Evolutionary conservation across 2,797 vertebrate genomes (phyloP).

Genomic region (Poliocrania exsul): DNA sequence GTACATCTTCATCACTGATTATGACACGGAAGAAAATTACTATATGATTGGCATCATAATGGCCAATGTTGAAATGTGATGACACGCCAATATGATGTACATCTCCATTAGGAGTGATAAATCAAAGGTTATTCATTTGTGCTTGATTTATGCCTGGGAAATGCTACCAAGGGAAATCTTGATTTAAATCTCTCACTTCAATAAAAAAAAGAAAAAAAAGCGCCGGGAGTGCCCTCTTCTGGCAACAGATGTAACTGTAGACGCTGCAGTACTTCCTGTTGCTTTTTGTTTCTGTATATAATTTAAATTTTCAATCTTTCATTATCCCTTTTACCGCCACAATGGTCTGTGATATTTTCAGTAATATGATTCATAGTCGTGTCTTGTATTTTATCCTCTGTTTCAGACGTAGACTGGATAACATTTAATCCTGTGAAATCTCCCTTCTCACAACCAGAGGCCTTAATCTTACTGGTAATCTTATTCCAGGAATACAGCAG

Average conservation of each 20-base stretch:
- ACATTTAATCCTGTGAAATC: slow-evolving; percentile 51
- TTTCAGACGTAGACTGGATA: slow-evolving; percentile 18
- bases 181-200: slow-evolving; percentile 44
- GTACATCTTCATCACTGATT: slow-evolving; percentile 67
- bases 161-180: slow-evolving; percentile 68
- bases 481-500: slow-evolving; percentile 27
- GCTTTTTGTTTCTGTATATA: neutral
- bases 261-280: neutral
- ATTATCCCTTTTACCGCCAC: neutral
- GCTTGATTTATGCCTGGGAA: slow-evolving; percentile 71
- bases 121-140: slow-evolving; percentile 76
- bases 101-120: slow-evolving; percentile 75
- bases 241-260: slow-evolving; percentile 17
- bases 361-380: neutral
- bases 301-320: neutral
- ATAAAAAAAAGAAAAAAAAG: neutral
- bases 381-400: slow-evolving; percentile 7
- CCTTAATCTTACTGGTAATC: slow-evolving; percentile 52
- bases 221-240: slow-evolving; percentile 54
- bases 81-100: slow-evolving; percentile 74
- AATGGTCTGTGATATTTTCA: neutral
- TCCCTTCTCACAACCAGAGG: slow-evolving; percentile 5
- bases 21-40: slow-evolving; percentile 67
- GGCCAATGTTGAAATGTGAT: slow-evolving; percentile 71
- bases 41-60: slow-evolving; percentile 72